Base-by-base conservation (phyloP, 2,888 invertebrate species). In the Sesia apiformis region DNA sequence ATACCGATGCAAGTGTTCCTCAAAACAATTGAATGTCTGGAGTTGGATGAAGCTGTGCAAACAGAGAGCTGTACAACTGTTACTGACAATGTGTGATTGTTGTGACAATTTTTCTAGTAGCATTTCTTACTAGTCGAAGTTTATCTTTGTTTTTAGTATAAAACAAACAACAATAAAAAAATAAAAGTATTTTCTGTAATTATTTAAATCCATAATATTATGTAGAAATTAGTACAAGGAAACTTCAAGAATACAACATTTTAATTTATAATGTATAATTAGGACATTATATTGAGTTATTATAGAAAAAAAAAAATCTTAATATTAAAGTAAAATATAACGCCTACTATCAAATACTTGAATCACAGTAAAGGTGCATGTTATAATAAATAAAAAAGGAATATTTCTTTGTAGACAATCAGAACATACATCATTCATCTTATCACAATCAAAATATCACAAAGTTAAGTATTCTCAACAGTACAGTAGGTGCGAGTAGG, bases 1-100 rank as follows among this genome's bases (percentile, higher is more conserved):
- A 84, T 90, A 60, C 87, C 91, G 3, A 91, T 92, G 91, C 81
- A 90, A 67, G 84, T 88, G 51, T 90, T 92, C 62, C 75, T 91
- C 4, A 82, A 91, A 64, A 91, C 88, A 59, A 84, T 92, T 56
- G 90, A 91, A 73, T 81, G 82, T 63, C 76, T 90, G 54, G 90
- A 90, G 56, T 70, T 87, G 64, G 86, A 88, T 74, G 88, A 88
- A 69, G 75, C 74, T 52, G 67, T 81, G 58, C 72, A 78, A 64
- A 70, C 76, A 57, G 81, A 82, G 42, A 42, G 7, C 23, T 23
- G 23, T 2, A 23, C 23, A 23, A 23, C 23, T 42, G 7, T 42
- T 6, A 42, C 42, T 42, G 42, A 42, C 42, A 42, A 7, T 42
- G 42, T 42, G 5, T 42, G 5, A 42, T 41, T 5, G 41, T 41